Conservation (phyloP, 1,140 invertebrate genomes). For the Neodiprion virginianus region DNA sequence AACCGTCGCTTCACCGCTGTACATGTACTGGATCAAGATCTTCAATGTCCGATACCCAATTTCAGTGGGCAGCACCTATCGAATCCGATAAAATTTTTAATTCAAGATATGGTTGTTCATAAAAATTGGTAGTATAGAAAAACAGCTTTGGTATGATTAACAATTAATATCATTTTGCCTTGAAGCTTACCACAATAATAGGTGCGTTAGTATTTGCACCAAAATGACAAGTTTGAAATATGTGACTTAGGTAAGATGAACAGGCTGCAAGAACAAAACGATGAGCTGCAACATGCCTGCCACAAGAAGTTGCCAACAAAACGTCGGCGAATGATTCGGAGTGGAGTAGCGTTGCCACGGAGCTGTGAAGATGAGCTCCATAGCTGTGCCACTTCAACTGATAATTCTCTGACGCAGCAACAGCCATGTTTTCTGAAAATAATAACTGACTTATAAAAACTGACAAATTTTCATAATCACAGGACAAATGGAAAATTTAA, state of each 20-base stretch:
- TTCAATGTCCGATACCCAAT: constrained; percentile 79
- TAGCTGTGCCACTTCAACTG: constrained; percentile 88
- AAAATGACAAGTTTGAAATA: constrained; percentile 61
- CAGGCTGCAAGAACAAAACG: constrained; percentile 86
- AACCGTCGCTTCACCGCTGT: constrained; percentile 84
- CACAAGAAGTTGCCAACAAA: constrained; percentile 80
- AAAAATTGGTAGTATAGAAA: too few species aligned
- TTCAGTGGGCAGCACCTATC: constrained; percentile 77
- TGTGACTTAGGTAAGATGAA: constrained; percentile 67
- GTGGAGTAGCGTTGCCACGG: constrained; percentile 77
- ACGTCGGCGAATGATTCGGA: constrained; percentile 87
- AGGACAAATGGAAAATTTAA: background rate
- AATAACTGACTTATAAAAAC: background rate
- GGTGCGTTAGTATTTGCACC: constrained; percentile 59
- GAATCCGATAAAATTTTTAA: constrained; percentile 10
- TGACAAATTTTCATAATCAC: background rate
- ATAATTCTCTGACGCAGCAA: constrained; percentile 74
- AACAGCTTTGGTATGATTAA: background rate
- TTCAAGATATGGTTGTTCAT: background rate
- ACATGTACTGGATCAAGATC: constrained; percentile 87
- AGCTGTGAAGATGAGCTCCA: constrained; percentile 78
- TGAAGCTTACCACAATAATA: constrained; percentile 53
- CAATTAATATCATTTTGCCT: constrained; percentile 14
- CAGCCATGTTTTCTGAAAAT: constrained; percentile 49
- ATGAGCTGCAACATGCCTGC: constrained; percentile 83